A percentile compares a stretch with the other conserved stretches of the same genome.
Evolutionary conservation across 1,140 invertebrate species (phyloP).

Genomic region (Sminthurides bifidus): DNA sequence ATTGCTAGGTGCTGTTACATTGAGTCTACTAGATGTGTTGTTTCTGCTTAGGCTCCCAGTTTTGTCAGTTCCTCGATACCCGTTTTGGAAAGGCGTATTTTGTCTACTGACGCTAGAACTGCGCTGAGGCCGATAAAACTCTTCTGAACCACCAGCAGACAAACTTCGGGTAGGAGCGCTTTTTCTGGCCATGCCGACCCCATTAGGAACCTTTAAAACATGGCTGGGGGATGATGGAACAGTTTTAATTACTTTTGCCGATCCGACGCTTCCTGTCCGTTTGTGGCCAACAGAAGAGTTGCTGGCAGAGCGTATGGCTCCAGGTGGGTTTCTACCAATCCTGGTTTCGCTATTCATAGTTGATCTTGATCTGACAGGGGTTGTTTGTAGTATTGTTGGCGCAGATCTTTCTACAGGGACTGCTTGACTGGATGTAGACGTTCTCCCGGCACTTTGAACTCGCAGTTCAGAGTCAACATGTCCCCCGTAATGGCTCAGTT

Average conservation of each 20-base stretch:
- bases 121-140: too few relatives aligned
- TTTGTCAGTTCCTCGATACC: background rate
- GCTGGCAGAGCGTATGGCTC: background rate
- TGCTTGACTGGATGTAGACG: background rate
- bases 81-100: too few relatives aligned
- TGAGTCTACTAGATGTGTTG: background rate
- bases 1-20: constrained; percentile 1
- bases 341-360: too few relatives aligned
- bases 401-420: background rate
- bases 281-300: constrained; percentile 1
- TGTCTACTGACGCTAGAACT: too few relatives aligned
- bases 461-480: background rate
- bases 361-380: background rate
- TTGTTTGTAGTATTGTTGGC: background rate
- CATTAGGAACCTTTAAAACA: background rate
- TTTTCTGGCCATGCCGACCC: background rate
- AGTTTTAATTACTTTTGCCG: background rate
- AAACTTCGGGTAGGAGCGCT: constrained; percentile 15
- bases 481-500: constrained; percentile 8
- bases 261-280: background rate
- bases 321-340: constrained; percentile 9
- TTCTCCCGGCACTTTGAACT: background rate
- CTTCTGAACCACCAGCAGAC: constrained; percentile 24
- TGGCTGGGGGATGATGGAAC: background rate
- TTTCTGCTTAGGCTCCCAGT: background rate